Conservation (phyloP, 2,888 invertebrate genomes). For the Thereva unica region DNA sequence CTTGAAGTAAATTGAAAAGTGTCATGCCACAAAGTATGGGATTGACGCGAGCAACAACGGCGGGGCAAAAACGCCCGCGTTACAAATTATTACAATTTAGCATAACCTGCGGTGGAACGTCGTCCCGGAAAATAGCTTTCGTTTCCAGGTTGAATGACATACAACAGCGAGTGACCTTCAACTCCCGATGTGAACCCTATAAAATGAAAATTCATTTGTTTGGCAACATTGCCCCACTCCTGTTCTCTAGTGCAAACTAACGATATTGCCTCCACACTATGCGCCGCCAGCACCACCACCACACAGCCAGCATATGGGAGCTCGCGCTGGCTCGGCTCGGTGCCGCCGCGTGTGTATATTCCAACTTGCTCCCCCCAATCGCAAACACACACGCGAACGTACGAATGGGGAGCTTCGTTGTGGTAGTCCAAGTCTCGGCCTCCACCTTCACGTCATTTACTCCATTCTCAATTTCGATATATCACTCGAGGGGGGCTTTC, state of each 20-base stretch:
- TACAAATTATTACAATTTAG: neutral
- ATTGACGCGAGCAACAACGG: neutral
- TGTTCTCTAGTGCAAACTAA: constrained; percentile 30
- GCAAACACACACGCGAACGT: too few species aligned
- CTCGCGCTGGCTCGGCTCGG: constrained; percentile 1
- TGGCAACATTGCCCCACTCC: constrained; percentile 37
- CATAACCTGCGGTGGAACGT: neutral
- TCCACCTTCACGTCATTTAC: constrained; percentile 6
- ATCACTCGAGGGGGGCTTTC: constrained; percentile 18
- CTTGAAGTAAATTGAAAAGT: neutral
- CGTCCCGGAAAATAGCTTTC: constrained; percentile 31
- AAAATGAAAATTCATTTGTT: constrained; percentile 33
- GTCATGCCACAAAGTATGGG: too few species aligned
- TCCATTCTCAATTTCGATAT: constrained; percentile 7
- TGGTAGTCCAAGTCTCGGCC: constrained; percentile 3
- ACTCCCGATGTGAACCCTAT: constrained; percentile 30
- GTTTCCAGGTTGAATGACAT: constrained; percentile 34
- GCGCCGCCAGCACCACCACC: neutral
- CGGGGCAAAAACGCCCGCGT: neutral
- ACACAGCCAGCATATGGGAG: neutral
- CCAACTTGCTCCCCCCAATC: neutral
- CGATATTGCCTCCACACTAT: constrained; percentile 6
- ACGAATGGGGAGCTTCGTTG: neutral
- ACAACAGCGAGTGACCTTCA: constrained; percentile 26
- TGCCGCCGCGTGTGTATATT: constrained; percentile 6